Conservation (phyloP, 2,888 invertebrate species). For the Hirtodrosophila trivittata region DNA sequence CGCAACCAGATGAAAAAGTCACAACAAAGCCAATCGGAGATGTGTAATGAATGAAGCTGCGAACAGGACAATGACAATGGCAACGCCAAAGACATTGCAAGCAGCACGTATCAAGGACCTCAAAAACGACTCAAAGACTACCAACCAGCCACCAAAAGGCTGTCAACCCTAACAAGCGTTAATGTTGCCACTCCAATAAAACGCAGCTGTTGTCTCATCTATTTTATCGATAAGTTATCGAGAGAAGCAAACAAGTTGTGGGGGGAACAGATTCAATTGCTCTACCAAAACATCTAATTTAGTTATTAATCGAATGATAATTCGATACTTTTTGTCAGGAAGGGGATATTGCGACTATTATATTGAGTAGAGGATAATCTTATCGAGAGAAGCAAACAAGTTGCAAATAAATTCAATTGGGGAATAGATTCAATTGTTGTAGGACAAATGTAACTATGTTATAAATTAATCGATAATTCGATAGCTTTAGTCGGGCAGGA, state of each 20-base stretch:
- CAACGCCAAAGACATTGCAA: constrained; percentile 8
- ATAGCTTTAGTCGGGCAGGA: too few species aligned
- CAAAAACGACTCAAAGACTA: constrained; percentile 1
- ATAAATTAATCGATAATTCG: too few species aligned
- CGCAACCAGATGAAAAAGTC: constrained; percentile 48
- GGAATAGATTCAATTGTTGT: too few species aligned
- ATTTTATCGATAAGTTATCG: constrained; percentile 24
- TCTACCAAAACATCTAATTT: too few species aligned
- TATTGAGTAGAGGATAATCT: too few species aligned
- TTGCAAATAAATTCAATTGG: too few species aligned
- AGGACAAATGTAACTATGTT: too few species aligned
- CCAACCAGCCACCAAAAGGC: constrained; percentile 14
- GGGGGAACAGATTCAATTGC: too few species aligned
- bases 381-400: too few species aligned
- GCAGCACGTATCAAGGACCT: constrained; percentile 12
- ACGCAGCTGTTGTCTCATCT: background rate
- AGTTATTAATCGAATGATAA: too few species aligned
- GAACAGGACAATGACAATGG: constrained; percentile 4
- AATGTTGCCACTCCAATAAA: background rate
- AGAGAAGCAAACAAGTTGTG: background rate
- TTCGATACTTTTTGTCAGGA: too few species aligned
- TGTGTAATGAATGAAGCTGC: constrained; percentile 65
- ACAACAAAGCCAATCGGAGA: constrained; percentile 68
- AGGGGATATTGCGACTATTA: too few species aligned
- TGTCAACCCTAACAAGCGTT: constrained; percentile 40